Percentiles rank a stretch among this genome's conserved stretches.
Evolutionary conservation across 2,113 vertebrate genomes (phyloP).

Genomic region (Aegotheles bennettii): DNA sequence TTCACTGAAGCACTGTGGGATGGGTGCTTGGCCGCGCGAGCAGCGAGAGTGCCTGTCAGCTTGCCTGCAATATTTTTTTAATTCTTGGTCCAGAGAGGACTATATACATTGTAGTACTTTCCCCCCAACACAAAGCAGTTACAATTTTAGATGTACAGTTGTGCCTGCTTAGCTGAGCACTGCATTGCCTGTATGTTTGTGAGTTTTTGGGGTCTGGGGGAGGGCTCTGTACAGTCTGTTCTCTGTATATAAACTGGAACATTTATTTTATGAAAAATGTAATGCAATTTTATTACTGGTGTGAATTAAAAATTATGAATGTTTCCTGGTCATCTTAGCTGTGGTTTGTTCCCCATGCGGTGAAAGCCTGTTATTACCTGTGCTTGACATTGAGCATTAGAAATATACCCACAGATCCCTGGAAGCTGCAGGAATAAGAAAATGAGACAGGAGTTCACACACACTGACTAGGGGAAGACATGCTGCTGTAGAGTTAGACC

Average conservation of each 20-base stretch:
- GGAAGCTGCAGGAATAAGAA: background rate
- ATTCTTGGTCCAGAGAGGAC: constrained; percentile 85
- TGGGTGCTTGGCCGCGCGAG: constrained; percentile 79
- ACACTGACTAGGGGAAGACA: background rate
- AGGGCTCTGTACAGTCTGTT: constrained; percentile 99
- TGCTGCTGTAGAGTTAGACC: background rate
- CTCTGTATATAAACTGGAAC: constrained; percentile 99
- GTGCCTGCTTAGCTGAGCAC: constrained; percentile 94
- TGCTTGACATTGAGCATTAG: background rate
- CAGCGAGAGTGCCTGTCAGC: constrained; percentile 81
- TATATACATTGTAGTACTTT: constrained; percentile 85
- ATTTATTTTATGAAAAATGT: constrained; percentile 99
- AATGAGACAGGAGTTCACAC: background rate
- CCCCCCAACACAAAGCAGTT: constrained; percentile 90
- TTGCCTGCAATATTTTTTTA: constrained; percentile 93
- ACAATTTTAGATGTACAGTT: constrained; percentile 91
- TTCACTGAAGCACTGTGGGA: constrained; percentile 66
- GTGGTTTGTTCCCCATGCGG: background rate
- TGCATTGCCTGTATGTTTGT: constrained; percentile 94
- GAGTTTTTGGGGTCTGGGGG: constrained; percentile 86
- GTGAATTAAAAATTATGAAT: constrained; percentile 97
- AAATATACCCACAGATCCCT: background rate
- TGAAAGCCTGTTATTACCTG: background rate
- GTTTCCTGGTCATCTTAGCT: constrained; percentile 74
- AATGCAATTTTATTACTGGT: constrained; percentile 99